Base-by-base conservation (phyloP, 2,888 invertebrate genomes). In the Xylota sylvarum region DNA sequence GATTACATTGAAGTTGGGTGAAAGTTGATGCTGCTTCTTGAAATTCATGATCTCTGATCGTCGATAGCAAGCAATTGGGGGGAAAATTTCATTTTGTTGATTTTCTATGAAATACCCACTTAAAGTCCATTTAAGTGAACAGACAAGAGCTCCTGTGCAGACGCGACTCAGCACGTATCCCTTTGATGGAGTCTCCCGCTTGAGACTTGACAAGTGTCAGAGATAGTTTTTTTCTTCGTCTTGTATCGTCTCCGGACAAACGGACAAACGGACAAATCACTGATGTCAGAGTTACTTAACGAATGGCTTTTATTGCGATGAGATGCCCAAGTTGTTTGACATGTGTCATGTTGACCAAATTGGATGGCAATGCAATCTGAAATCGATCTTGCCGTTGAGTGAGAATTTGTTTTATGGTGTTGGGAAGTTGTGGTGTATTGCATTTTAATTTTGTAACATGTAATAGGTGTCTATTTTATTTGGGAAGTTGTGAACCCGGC, bases 341-440 rank as follows among this genome's bases (percentile, higher is more conserved):
- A 72, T 81, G 70, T 76, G 81, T 85, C 81, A 85, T 23, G 52
- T 52, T 70, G 74, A 85, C 81, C 81, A 81, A 81, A 76, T 85
- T 76, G 76, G 76, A 52, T 81, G 85, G 85, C 58, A 76, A 46
- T 46, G 35, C 32, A 58, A 70, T 56, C 32, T n/a, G 58, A 64
- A 69, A 65, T 69, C 64, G 74, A 70, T 81, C 58, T 27, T 10
- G 30, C 17, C 37, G 40, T 12, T 48, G 70, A 50, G 64, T 62
- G 82, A 62, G 37, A 55, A 58, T 70, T 40, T 64, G 19, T 55
- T 40, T 62, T 77, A 77, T 82, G 62, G 70, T 14, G 27, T 77
- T 43, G 62, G 32, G 30, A 52, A 56, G 0, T 32, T 6, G 9
- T 5, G 43, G 23, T 64, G 40, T 9, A 52, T 65, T 78, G 70